Base-by-base conservation (phyloP, 2,797 vertebrate species). In the Euphonia xanthogaster region DNA sequence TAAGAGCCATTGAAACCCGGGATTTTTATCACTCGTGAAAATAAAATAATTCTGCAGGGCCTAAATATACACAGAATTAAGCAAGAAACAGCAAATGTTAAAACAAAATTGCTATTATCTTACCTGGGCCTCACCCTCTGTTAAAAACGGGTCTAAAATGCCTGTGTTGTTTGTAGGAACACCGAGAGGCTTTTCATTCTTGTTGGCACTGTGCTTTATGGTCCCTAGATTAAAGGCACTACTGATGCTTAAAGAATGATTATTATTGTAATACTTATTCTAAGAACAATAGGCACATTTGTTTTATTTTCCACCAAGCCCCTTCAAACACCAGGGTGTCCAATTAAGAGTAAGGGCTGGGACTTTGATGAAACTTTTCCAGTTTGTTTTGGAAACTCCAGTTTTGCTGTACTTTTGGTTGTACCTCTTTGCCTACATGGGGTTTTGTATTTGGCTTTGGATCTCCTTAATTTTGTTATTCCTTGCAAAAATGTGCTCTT, bases 151-250 rank as follows among this genome's bases (percentile, higher is more conserved):
- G 25, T 65, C 53, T 85, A 37, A 92, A 94, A 40, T 48, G 17
- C 20, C 72, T 87, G 12, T 53, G 33, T 75, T 72, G 31, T 93
- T 93, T 88, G 45, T 28, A 72, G 47, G 78, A 91, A 23, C 70
- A 88, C 72, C 2, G 0, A 78, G 75, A 86, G 54, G 61, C 30
- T 77, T 77, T 86, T 89, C 84, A 92, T 90, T 90, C 88, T 42
- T 78, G 78, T 84, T 91, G 87, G 80, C 83, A 53, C 60, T 57
- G 76, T 94, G 91, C 60, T 94, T 96, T 96, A 93, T 78, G 68
- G 73, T 62, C 76, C 91, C 95, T 86, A 96, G 94, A 95, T 95
- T 93, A 97, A 96, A 97, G 89, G 82, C 94, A 93, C 85, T 95
- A 86, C 73, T 70, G 93, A 90, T 83, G 91, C 95, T 95, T 94